Evolutionary conservation across 1,140 invertebrate species (phyloP), one percentile per base, ranked within the genome.

Genomic region (Drosophila sp.): DNA sequence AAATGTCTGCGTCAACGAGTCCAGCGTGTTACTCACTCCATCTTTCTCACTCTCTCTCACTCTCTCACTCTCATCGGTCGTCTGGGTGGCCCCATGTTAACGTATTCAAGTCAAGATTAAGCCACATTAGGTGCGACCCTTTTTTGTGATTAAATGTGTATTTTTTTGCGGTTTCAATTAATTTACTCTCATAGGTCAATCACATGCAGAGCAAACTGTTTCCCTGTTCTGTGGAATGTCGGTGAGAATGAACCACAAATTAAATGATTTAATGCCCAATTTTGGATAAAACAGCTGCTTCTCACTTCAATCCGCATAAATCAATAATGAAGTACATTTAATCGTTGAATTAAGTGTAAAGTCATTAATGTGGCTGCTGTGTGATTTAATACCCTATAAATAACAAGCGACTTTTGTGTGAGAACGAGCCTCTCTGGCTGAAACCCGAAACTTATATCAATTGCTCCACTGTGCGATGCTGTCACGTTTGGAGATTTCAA

Each of bases 381-480:
- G 8, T 40, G 5, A 59, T 32, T 53, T 40, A 8, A 56, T 38
- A 34, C 4, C 13, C 2, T 57, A 50, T 64, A 56, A 71, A 62
- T 63, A 40, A 64, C 16, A 6, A 5, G n/a, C 16, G 7, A 14
- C 2, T 59, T 50, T 27, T 57, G 3, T 25, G 14, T n/a, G n/a
- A 29, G 51, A 57, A 50, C 61, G 61, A 41, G 61, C 61, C 61
- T 71, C 48, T 46, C 34, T 14, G 7, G 0, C 7, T 16, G 9
- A 50, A 36, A 18, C 29, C 36, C 9, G 36, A 7, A 13, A 41
- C 18, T 54, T 56, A 56, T n/a, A 36, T 21, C 25, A 18, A 18
- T 46, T 18, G 25, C 11, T 2, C 48, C 81, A 84, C 53, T 78
- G 78, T 86, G 54, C 78, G 51, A 13, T 53, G 13, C n/a, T 34